phyloP scores from a whole-genome alignment of 1,140 invertebrate genomes.

The Aphaenogaster floridana region DNA sequence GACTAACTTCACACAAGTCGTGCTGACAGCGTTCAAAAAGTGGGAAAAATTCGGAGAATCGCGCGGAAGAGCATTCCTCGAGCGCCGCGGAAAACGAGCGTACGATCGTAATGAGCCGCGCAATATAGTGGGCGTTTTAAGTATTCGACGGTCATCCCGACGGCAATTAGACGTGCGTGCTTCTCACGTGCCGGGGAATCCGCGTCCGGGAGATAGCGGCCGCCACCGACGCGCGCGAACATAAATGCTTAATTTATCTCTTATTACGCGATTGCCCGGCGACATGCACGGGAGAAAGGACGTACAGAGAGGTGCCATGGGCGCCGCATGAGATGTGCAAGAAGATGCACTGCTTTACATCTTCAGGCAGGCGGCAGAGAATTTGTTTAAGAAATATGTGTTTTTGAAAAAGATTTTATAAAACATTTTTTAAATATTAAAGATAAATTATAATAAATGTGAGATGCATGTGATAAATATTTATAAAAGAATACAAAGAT shows the following conservation, averaged over 20 bases:
- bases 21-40: background rate
- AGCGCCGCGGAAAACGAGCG: background rate
- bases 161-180: constrained; percentile 26
- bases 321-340: background rate
- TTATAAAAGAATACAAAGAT: background rate
- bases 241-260: constrained; percentile 52
- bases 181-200: constrained; percentile 28
- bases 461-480: background rate
- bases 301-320: constrained; percentile 2
- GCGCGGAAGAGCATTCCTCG: background rate
- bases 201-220: constrained; percentile 32
- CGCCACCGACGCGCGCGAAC: background rate
- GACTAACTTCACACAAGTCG: too few species aligned
- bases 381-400: background rate
- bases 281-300: constrained; percentile 35
- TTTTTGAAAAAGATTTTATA: background rate
- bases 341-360: background rate
- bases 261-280: constrained; percentile 50
- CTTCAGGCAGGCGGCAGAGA: background rate
- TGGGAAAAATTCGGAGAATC: background rate
- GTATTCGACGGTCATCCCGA: background rate
- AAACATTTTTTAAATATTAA: background rate
- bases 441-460: background rate
- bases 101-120: background rate
- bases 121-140: constrained; percentile 21